Conservation (phyloP, 2,888 invertebrate species). For the Synergus itoensis region DNA sequence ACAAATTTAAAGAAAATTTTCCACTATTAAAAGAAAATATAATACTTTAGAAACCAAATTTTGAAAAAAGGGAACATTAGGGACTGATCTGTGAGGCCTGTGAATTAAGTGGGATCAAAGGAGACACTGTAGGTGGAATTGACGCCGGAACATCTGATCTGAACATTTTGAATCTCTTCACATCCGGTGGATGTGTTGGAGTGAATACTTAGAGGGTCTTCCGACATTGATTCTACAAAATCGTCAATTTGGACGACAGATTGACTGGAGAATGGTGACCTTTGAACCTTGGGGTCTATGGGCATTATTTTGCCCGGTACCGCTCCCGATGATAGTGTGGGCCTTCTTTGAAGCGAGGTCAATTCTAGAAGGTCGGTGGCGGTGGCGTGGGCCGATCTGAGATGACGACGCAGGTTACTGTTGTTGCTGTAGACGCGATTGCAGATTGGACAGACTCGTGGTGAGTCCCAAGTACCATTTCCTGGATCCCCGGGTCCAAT, state of each 20-base stretch:
- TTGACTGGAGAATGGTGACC: slow-evolving; percentile 6
- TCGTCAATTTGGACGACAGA: neutral
- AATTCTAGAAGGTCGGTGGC: slow-evolving; percentile 65
- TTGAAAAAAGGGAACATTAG: no score
- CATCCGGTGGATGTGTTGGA: slow-evolving; percentile 8
- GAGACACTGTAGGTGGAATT: slow-evolving; percentile 26
- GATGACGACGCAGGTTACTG: slow-evolving; percentile 70
- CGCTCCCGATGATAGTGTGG: neutral
- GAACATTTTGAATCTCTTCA: slow-evolving; percentile 5
- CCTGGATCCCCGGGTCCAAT: slow-evolving; percentile 54
- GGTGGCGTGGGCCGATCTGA: slow-evolving; percentile 65
- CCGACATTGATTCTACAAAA: slow-evolving; percentile 4
- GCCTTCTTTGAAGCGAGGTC: slow-evolving; percentile 64
- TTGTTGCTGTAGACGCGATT: slow-evolving; percentile 73
- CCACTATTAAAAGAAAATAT: no score
- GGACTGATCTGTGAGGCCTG: neutral
- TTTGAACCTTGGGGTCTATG: slow-evolving; percentile 16
- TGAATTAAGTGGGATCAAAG: slow-evolving; percentile 29
- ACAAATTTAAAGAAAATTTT: no score
- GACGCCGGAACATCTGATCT: neutral
- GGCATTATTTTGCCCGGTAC: slow-evolving; percentile 4
- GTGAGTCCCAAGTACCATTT: slow-evolving; percentile 69
- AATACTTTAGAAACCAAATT: no score
- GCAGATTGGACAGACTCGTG: slow-evolving; percentile 69
- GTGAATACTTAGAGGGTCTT: neutral